A percentile compares a stretch with the other conserved stretches of the same genome.
Evolutionary conservation across 2,113 vertebrate genomes (phyloP).

Genomic region (Psephotus haematonotus): DNA sequence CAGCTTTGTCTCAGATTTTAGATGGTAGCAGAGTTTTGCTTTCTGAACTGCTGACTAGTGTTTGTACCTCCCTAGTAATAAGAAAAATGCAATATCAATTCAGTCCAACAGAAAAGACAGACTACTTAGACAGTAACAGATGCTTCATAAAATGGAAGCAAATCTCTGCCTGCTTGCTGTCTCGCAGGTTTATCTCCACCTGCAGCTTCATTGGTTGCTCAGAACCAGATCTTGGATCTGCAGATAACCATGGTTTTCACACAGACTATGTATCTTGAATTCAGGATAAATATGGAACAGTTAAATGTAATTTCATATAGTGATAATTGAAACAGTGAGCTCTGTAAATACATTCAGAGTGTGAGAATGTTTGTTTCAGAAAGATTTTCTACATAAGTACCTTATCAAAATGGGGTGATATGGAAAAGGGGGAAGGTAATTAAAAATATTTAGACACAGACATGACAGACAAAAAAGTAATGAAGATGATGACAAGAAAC

Average conservation of each 20-base stretch:
- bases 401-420: neutral
- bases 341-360: neutral
- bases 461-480: neutral
- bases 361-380: neutral
- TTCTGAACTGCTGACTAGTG: neutral
- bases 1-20: neutral
- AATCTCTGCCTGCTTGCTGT: neutral
- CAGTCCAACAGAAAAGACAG: neutral
- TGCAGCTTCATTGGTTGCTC: neutral
- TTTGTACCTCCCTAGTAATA: neutral
- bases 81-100: neutral
- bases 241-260: neutral
- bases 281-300: neutral
- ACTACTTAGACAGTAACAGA: neutral
- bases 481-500: neutral
- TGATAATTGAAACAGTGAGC: neutral
- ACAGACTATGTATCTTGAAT: neutral
- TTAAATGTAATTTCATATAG: neutral
- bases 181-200: neutral
- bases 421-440: neutral
- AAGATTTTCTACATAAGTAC: neutral
- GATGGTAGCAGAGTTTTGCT: neutral
- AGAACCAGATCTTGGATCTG: neutral
- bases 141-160: neutral
- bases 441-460: neutral